phyloP scores from a whole-genome alignment of 2,888 invertebrate genomes.

The Andrena haemorrhoa region DNA sequence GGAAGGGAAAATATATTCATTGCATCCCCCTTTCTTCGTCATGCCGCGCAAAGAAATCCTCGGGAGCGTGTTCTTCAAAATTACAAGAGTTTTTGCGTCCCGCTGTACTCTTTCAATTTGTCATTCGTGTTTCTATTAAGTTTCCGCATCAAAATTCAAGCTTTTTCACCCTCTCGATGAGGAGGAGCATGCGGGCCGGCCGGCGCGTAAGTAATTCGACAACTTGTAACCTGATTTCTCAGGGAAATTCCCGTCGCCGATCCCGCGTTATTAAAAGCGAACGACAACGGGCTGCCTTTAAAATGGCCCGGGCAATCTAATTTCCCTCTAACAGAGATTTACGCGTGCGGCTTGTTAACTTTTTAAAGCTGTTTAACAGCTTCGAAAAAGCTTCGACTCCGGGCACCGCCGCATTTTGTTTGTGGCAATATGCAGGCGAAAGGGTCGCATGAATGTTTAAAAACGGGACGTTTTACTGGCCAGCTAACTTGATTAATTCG shows the following conservation, averaged over 20 bases:
- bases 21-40: slow-evolving; percentile 18
- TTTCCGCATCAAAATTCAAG: neutral
- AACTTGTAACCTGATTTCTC: slow-evolving; percentile 1
- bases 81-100: slow-evolving; percentile 28
- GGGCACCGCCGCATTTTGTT: slow-evolving; percentile 11
- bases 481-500: slow-evolving; percentile 23
- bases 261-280: neutral
- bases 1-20: slow-evolving; percentile 56
- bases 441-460: slow-evolving; percentile 1
- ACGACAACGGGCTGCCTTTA: neutral
- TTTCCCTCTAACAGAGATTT: slow-evolving; percentile 12
- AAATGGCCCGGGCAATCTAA: slow-evolving; percentile 16
- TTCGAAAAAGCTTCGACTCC: neutral
- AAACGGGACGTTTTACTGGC: slow-evolving; percentile 16
- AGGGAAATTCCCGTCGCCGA: neutral
- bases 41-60: slow-evolving; percentile 15
- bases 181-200: neutral
- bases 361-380: slow-evolving; percentile 7
- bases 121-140: slow-evolving; percentile 19
- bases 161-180: neutral
- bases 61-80: slow-evolving; percentile 20
- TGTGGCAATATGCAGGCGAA: neutral
- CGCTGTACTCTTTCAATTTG: slow-evolving; percentile 38
- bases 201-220: neutral
- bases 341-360: slow-evolving; percentile 18